A percentile compares a stretch with the other conserved stretches of the same genome.
These are phyloP conservation scores for Ptychochromis oligacanthus DNA, from an alignment of 2,113 vertebrate species.

Conservation along the genomic window DNA sequence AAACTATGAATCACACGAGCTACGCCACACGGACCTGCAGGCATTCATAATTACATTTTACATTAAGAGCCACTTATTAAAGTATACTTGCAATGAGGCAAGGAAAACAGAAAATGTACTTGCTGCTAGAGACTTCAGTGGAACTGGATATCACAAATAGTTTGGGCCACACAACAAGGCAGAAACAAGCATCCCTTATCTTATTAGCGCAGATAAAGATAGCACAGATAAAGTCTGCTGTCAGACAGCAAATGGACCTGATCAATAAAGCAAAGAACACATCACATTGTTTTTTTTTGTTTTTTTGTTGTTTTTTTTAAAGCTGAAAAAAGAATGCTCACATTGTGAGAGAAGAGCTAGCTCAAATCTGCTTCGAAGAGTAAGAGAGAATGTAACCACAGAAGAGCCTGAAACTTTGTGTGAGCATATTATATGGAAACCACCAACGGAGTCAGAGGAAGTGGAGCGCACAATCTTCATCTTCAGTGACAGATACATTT, in stretches of 20 bases:
- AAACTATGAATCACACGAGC: neutral
- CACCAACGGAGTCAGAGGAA: constrained; percentile 1
- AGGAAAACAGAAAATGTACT: neutral
- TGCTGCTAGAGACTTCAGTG: neutral
- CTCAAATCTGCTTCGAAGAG: constrained; percentile 1
- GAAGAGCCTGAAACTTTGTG: neutral
- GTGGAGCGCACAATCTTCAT: neutral
- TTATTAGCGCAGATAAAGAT: neutral
- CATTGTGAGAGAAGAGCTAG: neutral
- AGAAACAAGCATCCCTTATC: neutral
- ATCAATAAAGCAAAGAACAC: neutral
- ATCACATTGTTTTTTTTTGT: neutral
- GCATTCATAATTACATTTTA: neutral
- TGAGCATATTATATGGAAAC: neutral
- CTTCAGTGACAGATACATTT: neutral
- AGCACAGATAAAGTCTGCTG: neutral
- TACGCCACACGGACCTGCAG: neutral
- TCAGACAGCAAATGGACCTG: neutral
- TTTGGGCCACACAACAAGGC: neutral
- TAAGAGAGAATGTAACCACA: neutral
- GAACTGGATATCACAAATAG: neutral
- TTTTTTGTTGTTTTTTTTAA: neutral
- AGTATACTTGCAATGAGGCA: neutral
- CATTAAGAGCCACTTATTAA: neutral
- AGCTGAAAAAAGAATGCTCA: neutral